Percentiles rank a stretch among this genome's conserved stretches.
phyloP scores from a whole-genome alignment of 2,113 vertebrate species.

The Australoheros scitulus region DNA sequence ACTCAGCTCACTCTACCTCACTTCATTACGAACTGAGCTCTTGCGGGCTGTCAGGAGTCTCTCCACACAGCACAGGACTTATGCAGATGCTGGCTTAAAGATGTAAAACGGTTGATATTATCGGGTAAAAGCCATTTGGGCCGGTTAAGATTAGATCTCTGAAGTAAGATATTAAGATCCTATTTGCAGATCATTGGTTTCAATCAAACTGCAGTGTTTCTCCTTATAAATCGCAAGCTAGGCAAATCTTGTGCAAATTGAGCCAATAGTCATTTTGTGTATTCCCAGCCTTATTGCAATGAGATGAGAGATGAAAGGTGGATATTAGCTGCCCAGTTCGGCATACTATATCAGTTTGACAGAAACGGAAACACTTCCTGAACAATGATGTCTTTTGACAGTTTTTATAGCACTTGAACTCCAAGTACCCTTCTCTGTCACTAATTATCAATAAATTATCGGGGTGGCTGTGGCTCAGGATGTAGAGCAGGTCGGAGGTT shows the following conservation, averaged over 20 bases:
- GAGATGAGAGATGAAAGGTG: slow-evolving; percentile 7
- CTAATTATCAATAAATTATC: slow-evolving; percentile 55
- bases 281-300: not conserved
- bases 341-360: slow-evolving; percentile 1
- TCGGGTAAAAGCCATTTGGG: slow-evolving; percentile 12
- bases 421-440: slow-evolving; percentile 7
- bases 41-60: slow-evolving; percentile 18
- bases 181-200: slow-evolving; percentile 49
- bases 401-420: slow-evolving; percentile 52
- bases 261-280: slow-evolving; percentile 8
- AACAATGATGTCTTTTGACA: not conserved
- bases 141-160: slow-evolving; percentile 19
- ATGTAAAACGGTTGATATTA: slow-evolving; percentile 31
- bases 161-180: slow-evolving; percentile 29
- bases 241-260: slow-evolving; percentile 40
- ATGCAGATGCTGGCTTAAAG: slow-evolving; percentile 33
- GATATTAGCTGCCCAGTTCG: slow-evolving; percentile 7
- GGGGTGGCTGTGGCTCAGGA: too few species aligned
- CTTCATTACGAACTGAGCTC: slow-evolving; percentile 38
- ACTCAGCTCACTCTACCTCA: slow-evolving; percentile 13
- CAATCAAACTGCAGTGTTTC: slow-evolving; percentile 37
- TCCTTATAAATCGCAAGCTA: slow-evolving; percentile 28
- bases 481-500: too few species aligned
- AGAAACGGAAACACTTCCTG: not conserved
- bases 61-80: not conserved